Base-by-base conservation (phyloP, 2,888 invertebrate species). In the Scaptomyza parva region DNA sequence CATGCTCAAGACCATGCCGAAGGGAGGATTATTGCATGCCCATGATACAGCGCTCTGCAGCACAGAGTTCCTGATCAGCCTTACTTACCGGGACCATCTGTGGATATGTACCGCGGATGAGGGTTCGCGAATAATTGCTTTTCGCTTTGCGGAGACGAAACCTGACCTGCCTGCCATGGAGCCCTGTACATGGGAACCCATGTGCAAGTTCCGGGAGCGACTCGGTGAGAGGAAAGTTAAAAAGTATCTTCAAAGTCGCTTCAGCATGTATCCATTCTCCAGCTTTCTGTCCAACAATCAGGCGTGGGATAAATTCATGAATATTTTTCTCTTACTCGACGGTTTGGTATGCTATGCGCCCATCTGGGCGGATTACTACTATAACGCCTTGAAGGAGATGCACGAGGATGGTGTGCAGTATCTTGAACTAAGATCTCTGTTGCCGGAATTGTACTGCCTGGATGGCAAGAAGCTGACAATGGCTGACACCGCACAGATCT, bases 21-120 rank as follows among this genome's bases (percentile, higher is more conserved):
- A 97, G 91, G 96, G 96, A 6, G 95, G 93, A 0, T 93, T 94
- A 0, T 89, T 96, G 12, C 96, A 96, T 88, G 92, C 94, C 0
- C 96, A 96, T 83, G 94, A 95, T 65, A 93, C 94, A 67, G 94
- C 94, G 0, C 91, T 95, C 0, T 92, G 94, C 9, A 94, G 94
- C 8, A 92, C 93, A 0, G 94, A 95, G 63, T 96, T 93, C 70
- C 73, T 95, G 0, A 88, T 95, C 33, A 93, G 94, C 39, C 84
- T 96, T 14, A 95, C 95, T 0, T 94, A 94, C 70, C 92, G 92
- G 57, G 92, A 94, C 0, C 83, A 95, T 86, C 89, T 96, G 1
- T 90, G 89, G 84, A 71, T 89, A 1, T 95, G 95, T 47, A 78
- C 80, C 3, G 43, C 63, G 0, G 52, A 69, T 0, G 53, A 60